Evolutionary conservation across 2,888 invertebrate species (phyloP).

Genomic region (Julus scandinavius): DNA sequence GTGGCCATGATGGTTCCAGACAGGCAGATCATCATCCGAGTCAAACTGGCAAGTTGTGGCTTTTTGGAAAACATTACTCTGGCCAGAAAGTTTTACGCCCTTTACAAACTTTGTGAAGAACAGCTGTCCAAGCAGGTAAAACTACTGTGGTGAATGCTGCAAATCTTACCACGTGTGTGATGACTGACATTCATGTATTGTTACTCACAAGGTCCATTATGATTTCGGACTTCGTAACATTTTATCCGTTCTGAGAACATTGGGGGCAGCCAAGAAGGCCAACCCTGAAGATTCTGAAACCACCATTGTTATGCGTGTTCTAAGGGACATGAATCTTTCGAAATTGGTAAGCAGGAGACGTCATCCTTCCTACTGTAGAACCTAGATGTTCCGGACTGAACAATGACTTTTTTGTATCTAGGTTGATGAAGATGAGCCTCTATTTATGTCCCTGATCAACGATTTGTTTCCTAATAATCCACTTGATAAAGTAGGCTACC

Average conservation of each 20-base stretch:
- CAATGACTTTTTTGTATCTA: conserved; percentile 57
- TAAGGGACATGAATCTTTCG: conserved; percentile 96
- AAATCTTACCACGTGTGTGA: not conserved
- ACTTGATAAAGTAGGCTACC: conserved; percentile 90
- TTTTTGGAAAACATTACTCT: conserved; percentile 95
- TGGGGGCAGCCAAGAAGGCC: conserved; percentile 90
- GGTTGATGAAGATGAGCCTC: conserved; percentile 92
- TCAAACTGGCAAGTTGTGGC: conserved; percentile 95
- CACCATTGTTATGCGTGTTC: conserved; percentile 95
- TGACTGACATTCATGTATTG: not conserved
- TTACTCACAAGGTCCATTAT: conserved; percentile 81
- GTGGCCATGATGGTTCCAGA: conserved; percentile 99
- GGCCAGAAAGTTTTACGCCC: conserved; percentile 94
- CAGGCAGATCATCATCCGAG: conserved; percentile 94
- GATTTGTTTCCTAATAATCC: conserved; percentile 96
- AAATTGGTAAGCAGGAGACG: conserved; percentile 78
- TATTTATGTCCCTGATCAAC: conserved; percentile 95
- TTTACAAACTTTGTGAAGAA: conserved; percentile 97
- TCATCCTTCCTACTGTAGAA: not conserved
- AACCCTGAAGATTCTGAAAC: conserved; percentile 94
- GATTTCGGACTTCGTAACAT: conserved; percentile 97
- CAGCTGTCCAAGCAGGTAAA: conserved; percentile 92
- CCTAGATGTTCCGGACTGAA: not conserved
- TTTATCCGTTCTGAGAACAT: conserved; percentile 88
- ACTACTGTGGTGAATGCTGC: not conserved